Evolutionary conservation across 2,797 vertebrate genomes (phyloP), one percentile per base, ranked within the genome.

Genomic region (Chelmon rostratus): DNA sequence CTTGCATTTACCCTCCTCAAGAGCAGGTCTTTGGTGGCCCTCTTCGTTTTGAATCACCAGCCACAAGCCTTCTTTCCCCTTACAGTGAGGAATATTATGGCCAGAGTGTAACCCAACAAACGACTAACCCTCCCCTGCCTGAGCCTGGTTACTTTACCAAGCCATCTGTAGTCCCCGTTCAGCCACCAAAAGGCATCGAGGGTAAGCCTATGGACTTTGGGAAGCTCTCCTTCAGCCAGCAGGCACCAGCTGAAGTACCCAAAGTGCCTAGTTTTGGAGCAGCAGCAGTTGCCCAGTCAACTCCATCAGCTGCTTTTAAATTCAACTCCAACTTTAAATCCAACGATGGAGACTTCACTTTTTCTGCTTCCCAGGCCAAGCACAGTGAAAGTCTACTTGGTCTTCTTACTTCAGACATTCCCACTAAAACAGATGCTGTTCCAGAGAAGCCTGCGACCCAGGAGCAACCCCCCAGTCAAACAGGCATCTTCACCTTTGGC

Each of bases 301-400:
- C 93, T 19, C 90, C 93, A 9, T 81, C 92, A 37, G 87, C 96
- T 84, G 93, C 96, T 56, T 99, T 99, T 90, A 99, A 99, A 89
- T 99, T 99, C 93, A 99, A 97, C 87, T 97, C 97, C 18, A 99
- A 99, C 92, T 99, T 99, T 87, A 99, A 99, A 88, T 99, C 97
- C 38, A 98, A 99, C 49, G 98, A 99, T 89, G 98, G 98, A 19
- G 98, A 99, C 89, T 99, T 99, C 35, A 98, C 96, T 9, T 99
- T 99, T 93, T 95, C 97, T 38, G 94, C 96, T 25, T 95, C 95
- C 53, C 96, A 98, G 73, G 35, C 82, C 70, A 98, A 96, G 53
- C 96, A 95, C 65, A 97, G 87, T 8, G 97, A 99, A 89, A 98
- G 96, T 79, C 96, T 99, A 33, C 93, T 99, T 79, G 97, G 96